A percentile compares a stretch with the other conserved stretches of the same genome.
These are phyloP conservation scores for Cephus nigrinus DNA, from an alignment of 2,888 invertebrate genomes.

Conservation along the genomic window DNA sequence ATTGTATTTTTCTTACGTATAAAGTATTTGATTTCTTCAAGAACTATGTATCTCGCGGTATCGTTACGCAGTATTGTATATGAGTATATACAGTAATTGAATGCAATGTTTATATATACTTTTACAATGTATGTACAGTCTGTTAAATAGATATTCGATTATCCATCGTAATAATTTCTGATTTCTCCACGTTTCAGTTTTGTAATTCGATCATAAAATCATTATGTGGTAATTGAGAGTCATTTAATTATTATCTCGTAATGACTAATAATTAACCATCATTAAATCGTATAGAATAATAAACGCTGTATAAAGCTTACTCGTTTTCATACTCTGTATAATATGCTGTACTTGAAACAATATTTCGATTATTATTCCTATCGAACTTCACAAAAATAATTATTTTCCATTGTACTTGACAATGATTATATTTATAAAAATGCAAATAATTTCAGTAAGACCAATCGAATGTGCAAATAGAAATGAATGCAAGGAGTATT, in stretches of 20 bases:
- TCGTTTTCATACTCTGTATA: too few species aligned
- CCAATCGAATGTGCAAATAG: neutral
- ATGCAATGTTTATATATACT: neutral
- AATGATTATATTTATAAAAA: neutral
- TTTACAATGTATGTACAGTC: neutral
- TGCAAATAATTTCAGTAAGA: neutral
- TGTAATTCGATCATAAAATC: neutral
- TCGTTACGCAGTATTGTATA: neutral
- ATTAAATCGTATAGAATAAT: neutral
- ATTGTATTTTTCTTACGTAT: neutral
- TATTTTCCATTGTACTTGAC: too few species aligned
- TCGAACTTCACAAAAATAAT: too few species aligned
- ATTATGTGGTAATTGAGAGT: neutral
- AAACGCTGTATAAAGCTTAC: neutral
- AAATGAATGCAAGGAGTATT: neutral
- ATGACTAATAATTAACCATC: neutral
- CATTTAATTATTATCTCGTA: neutral
- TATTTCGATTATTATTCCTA: too few species aligned
- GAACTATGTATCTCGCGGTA: neutral
- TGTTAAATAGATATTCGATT: neutral
- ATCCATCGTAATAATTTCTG: neutral
- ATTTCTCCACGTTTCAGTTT: neutral
- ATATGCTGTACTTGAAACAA: too few species aligned
- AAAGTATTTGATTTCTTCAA: neutral
- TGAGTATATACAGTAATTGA: neutral